Base-by-base conservation (phyloP, 2,888 invertebrate genomes). In the Ochlodes sylvanus region DNA sequence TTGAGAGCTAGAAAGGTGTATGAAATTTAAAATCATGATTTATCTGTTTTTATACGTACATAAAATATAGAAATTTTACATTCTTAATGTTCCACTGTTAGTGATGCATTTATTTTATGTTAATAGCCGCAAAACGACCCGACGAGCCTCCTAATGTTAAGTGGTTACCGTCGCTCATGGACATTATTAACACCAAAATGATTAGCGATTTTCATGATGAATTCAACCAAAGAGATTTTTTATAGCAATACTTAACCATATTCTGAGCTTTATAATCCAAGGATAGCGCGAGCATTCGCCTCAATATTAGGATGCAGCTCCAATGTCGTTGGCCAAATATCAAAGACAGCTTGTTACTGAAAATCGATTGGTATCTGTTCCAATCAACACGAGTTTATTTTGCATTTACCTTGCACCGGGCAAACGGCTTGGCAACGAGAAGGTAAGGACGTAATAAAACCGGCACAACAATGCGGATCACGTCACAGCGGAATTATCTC, bases 401-500 rank as follows among this genome's bases (percentile, higher is more conserved):
- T 86, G 84, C 85, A 88, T 89, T 86, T 86, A 83, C 84, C 79
- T 76, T 84, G 84, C 85, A 84, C 81, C 82, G 81, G 77, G 77
- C 63, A 64, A 65, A 74, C 71, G 63, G 27, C 42, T 66, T 42
- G 66, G 60, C 52, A 55, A 61, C 54, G 44, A 69, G 72, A 70
- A 69, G 72, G 72, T 77, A 78, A 82, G 79, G 79, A 77, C 77
- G 83, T 81, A 86, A 87, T 88, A 87, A 87, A 88, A 87, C 82
- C 80, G 81, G 83, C 80, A 82, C 83, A 86, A 87, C 87, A 88
- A 91, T 90, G 89, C 91, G 86, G 89, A 89, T 90, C 91, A 90
- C 90, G 91, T 90, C 89, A 90, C 84, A 76, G 73, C 80, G 82
- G 89, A 88, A 89, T 90, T 90, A 91, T 90, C 90, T 90, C 86